phyloP scores from a whole-genome alignment of 2,888 invertebrate genomes.

The Melanophora roralis region DNA sequence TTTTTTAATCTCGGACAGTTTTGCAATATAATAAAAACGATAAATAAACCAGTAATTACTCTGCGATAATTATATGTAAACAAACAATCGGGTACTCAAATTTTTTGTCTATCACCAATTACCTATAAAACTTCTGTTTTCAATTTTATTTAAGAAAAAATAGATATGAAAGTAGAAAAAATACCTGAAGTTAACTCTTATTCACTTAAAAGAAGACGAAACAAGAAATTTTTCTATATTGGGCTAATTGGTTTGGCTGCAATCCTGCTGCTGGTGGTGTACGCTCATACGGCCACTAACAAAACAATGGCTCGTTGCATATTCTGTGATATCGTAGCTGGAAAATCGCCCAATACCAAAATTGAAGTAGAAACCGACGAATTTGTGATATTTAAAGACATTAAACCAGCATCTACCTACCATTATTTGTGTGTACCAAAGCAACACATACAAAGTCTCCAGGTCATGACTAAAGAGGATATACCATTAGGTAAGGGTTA shows the following conservation, averaged over 20 bases:
- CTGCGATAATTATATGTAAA: too few relatives aligned
- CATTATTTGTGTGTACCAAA: conserved; percentile 89
- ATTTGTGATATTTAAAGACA: conserved; percentile 88
- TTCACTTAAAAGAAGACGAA: conserved; percentile 14
- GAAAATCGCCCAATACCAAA: conserved; percentile 79
- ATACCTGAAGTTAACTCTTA: background rate
- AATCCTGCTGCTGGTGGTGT: conserved; percentile 55
- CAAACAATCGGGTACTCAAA: background rate
- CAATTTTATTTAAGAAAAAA: conserved; percentile 35
- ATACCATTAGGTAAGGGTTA: conserved; percentile 84
- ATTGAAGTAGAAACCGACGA: conserved; percentile 86
- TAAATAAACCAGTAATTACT: too few relatives aligned
- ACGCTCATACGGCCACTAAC: background rate
- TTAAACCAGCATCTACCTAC: conserved; percentile 86
- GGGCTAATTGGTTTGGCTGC: conserved; percentile 44
- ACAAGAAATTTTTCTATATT: conserved; percentile 52
- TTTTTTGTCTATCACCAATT: conserved; percentile 27
- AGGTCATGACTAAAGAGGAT: conserved; percentile 82
- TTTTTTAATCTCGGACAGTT: too few relatives aligned
- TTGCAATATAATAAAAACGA: too few relatives aligned
- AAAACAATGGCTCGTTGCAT: conserved; percentile 78
- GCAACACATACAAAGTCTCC: conserved; percentile 86
- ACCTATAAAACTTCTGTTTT: conserved; percentile 18
- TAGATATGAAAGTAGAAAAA: conserved; percentile 26
- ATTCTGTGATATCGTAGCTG: conserved; percentile 86